A percentile compares a stretch with the other conserved stretches of the same genome.
These are phyloP conservation scores for Melanocharis versteri DNA, from an alignment of 2,113 vertebrate genomes.

Conservation along the genomic window DNA sequence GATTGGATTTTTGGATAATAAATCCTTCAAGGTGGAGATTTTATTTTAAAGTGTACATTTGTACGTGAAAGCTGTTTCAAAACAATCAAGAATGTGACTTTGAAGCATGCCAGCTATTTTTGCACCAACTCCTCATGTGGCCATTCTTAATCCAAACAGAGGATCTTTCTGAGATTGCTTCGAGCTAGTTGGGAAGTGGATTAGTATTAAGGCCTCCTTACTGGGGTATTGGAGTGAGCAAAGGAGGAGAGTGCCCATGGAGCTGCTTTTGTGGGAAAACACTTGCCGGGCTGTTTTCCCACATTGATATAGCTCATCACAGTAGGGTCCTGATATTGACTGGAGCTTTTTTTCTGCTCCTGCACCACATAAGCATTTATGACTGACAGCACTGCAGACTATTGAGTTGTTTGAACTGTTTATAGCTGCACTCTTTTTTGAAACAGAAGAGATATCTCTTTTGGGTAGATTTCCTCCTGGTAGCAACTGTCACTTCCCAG, in stretches of 20 bases:
- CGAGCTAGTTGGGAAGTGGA: neutral
- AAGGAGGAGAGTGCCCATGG: neutral
- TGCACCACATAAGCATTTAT: neutral
- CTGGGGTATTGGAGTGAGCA: neutral
- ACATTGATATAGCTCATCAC: neutral
- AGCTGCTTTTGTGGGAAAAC: neutral
- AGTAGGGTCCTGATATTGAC: neutral
- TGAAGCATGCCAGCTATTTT: neutral
- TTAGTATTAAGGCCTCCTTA: neutral
- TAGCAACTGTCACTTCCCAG: constrained; percentile 6
- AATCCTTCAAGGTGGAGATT: neutral
- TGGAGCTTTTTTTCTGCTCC: neutral
- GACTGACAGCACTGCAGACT: constrained; percentile 1
- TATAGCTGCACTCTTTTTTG: neutral
- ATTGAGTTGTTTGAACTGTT: neutral
- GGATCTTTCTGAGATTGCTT: constrained; percentile 4
- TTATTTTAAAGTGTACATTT: neutral
- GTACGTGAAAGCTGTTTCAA: neutral
- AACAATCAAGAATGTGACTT: neutral
- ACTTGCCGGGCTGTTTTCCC: neutral
- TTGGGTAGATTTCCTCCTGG: neutral
- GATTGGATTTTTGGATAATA: neutral
- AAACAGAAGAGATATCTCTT: neutral
- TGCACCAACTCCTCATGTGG: neutral
- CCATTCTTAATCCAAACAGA: neutral